Evolutionary conservation across 2,888 invertebrate genomes (phyloP).

Genomic region (Folsomia manolachei): DNA sequence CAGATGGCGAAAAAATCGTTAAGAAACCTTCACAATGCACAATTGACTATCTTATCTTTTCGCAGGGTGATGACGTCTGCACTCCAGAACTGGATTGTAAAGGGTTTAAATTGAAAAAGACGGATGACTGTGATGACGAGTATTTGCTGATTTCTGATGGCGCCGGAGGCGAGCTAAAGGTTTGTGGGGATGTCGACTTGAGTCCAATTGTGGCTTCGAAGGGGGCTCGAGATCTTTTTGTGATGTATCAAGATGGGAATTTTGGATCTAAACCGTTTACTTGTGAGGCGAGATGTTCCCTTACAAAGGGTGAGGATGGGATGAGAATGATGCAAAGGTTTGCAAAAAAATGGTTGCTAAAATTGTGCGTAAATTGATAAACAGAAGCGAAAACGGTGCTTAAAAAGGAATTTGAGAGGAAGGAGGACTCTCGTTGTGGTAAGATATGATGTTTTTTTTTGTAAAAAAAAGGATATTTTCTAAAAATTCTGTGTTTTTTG

Average conservation of each 20-base stretch:
- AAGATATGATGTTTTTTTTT: neutral
- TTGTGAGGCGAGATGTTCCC: constrained; percentile 1
- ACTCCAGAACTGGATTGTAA: neutral
- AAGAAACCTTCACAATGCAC: too few relatives aligned
- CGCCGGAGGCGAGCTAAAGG: neutral
- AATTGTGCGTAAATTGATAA: too few relatives aligned
- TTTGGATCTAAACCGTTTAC: neutral
- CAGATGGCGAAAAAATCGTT: too few relatives aligned
- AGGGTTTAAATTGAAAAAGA: neutral
- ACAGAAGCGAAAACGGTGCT: too few relatives aligned
- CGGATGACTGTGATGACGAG: neutral
- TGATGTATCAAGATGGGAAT: neutral
- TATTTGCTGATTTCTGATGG: neutral
- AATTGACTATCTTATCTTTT: neutral
- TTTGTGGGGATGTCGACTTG: neutral
- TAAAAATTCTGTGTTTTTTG: neutral
- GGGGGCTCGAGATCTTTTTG: neutral
- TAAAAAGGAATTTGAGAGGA: constrained; percentile 6
- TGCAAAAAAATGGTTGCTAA: too few relatives aligned
- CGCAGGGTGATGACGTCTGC: neutral
- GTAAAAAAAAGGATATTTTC: neutral
- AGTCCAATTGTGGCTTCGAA: neutral
- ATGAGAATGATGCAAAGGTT: too few relatives aligned
- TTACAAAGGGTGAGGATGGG: neutral
- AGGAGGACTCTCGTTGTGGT: neutral